Evolutionary conservation across 2,888 invertebrate species (phyloP).

Genomic region (Cylindroiulus punctatus): DNA sequence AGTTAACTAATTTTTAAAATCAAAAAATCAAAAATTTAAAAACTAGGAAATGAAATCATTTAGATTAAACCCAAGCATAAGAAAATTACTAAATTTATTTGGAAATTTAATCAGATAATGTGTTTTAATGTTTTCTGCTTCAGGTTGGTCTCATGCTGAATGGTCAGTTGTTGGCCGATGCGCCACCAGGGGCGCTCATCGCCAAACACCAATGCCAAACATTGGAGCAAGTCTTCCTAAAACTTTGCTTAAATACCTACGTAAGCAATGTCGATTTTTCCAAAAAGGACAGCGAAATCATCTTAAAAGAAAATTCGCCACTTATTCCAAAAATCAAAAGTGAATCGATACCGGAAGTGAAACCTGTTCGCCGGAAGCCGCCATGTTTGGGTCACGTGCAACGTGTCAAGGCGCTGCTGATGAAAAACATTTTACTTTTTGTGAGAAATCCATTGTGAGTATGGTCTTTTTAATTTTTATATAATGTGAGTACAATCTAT

Average conservation of each 20-base stretch:
- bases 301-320: not conserved
- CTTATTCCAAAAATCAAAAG: not conserved
- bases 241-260: slow-evolving; percentile 70
- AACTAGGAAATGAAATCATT: no score
- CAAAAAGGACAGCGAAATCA: slow-evolving; percentile 17
- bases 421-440: slow-evolving; percentile 46
- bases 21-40: no score
- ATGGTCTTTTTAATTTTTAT: not conserved
- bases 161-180: slow-evolving; percentile 65
- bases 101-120: no score
- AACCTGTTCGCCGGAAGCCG: not conserved
- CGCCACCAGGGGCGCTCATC: slow-evolving; percentile 63
- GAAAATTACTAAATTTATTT: no score
- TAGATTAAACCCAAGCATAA: no score
- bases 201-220: slow-evolving; percentile 63
- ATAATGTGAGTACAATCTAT: no score
- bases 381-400: not conserved
- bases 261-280: not conserved
- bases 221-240: slow-evolving; percentile 92
- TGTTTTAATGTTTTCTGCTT: not conserved
- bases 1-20: no score
- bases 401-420: slow-evolving; percentile 2
- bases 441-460: slow-evolving; percentile 5
- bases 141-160: slow-evolving; percentile 66
- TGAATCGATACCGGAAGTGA: not conserved